phyloP scores from a whole-genome alignment of 2,113 vertebrate species.

The Orientallactaga bullata region DNA sequence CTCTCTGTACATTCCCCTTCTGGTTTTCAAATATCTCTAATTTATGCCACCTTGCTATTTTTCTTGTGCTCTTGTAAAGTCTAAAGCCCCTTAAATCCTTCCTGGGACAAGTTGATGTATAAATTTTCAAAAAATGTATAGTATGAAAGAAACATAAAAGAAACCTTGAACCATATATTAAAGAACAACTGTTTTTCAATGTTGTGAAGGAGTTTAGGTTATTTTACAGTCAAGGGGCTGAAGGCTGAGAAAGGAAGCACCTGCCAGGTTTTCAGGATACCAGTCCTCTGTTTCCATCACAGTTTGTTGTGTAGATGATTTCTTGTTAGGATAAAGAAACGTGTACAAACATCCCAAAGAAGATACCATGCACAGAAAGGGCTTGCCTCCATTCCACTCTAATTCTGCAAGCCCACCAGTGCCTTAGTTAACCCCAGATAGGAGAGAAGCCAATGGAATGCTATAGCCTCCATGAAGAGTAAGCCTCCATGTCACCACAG shows the following conservation, averaged over 20 bases:
- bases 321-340: constrained; percentile 1
- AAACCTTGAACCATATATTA: constrained; percentile 4
- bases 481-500: neutral
- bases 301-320: neutral
- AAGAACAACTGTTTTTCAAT: constrained; percentile 35
- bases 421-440: neutral
- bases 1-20: constrained; percentile 5
- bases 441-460: neutral
- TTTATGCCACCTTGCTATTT: constrained; percentile 49
- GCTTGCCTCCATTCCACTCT: neutral
- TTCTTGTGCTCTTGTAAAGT: constrained; percentile 44
- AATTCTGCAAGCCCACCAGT: neutral
- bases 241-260: neutral
- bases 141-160: constrained; percentile 28
- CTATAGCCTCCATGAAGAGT: neutral
- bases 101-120: constrained; percentile 50
- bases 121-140: constrained; percentile 64
- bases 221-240: neutral
- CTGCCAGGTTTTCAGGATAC: neutral
- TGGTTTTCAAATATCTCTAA: constrained; percentile 47
- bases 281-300: neutral
- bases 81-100: constrained; percentile 59
- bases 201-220: neutral
- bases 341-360: neutral
- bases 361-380: neutral